Conservation (phyloP, 2,888 invertebrate species). For the Netelia fuscicornis region DNA sequence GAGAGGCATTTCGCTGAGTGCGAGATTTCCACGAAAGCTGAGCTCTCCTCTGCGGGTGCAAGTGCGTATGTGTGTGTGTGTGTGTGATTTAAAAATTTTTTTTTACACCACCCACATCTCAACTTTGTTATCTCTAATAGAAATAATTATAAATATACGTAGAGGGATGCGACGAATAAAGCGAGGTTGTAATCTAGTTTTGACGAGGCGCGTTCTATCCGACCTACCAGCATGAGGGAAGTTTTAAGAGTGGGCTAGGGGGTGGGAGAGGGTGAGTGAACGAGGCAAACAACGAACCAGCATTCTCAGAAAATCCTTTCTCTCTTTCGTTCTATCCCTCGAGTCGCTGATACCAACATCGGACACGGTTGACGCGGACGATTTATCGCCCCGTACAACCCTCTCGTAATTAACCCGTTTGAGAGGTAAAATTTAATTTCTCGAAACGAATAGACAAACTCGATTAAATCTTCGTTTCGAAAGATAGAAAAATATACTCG, state of each 20-base stretch:
- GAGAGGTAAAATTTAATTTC: not conserved
- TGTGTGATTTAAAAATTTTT: not conserved
- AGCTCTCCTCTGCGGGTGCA: slow-evolving; percentile 1
- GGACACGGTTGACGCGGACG: not conserved
- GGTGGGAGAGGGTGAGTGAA: not conserved
- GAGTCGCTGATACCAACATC: not conserved
- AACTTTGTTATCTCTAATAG: slow-evolving; percentile 48
- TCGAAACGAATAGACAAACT: not conserved
- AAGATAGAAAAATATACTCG: not conserved
- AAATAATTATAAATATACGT: slow-evolving; percentile 43
- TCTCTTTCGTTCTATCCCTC: not conserved
- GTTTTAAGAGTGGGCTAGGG: not conserved
- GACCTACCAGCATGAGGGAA: slow-evolving; percentile 22
- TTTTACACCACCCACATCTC: slow-evolving; percentile 35
- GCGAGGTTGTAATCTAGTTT: slow-evolving; percentile 18
- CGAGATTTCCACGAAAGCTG: not conserved
- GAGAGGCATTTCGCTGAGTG: slow-evolving; percentile 5
- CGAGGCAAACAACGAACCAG: slow-evolving; percentile 12
- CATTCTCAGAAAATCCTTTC: slow-evolving; percentile 20
- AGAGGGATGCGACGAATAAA: slow-evolving; percentile 21
- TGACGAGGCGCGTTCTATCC: not conserved
- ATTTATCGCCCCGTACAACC: not conserved
- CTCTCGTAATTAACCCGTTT: not conserved
- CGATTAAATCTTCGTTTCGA: not conserved
- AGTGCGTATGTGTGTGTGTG: not conserved